Percentiles rank a stretch among this genome's conserved stretches.
Evolutionary conservation across 2,888 invertebrate species (phyloP).

Genomic region (Spilarctia lutea): DNA sequence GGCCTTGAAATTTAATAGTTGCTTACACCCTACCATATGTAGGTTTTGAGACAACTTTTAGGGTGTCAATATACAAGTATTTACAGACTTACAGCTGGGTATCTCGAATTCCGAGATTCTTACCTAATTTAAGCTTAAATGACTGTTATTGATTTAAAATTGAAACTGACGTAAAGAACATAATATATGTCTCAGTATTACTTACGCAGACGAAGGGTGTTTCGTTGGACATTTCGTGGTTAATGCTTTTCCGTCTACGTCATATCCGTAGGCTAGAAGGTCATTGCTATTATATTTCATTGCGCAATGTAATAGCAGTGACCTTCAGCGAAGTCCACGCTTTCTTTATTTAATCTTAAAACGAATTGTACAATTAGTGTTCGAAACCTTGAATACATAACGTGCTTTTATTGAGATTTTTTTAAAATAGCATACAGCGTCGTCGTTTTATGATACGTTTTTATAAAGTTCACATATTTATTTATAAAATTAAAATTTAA

Average conservation of each 20-base stretch:
- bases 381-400: neutral
- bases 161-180: neutral
- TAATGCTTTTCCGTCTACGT: slow-evolving; percentile 9
- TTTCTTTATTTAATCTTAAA: slow-evolving; percentile 16
- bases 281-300: slow-evolving; percentile 3
- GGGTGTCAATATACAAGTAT: too few relatives aligned
- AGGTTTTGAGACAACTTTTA: too few relatives aligned
- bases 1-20: too few relatives aligned
- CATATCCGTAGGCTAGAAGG: slow-evolving; percentile 7
- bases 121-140: too few relatives aligned
- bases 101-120: too few relatives aligned
- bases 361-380: neutral
- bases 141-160: neutral
- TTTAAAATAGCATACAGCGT: neutral
- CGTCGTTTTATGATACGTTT: neutral
- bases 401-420: neutral
- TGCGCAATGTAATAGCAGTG: slow-evolving; percentile 11
- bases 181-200: neutral
- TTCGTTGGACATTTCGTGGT: neutral
- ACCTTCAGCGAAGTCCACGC: slow-evolving; percentile 13
- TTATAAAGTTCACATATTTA: neutral
- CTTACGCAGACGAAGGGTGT: neutral
- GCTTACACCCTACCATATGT: too few relatives aligned
- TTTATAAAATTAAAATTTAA: too few relatives aligned
- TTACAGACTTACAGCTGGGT: too few relatives aligned